Conservation (phyloP, 2,797 vertebrate species). For the Molossus molossus region DNA sequence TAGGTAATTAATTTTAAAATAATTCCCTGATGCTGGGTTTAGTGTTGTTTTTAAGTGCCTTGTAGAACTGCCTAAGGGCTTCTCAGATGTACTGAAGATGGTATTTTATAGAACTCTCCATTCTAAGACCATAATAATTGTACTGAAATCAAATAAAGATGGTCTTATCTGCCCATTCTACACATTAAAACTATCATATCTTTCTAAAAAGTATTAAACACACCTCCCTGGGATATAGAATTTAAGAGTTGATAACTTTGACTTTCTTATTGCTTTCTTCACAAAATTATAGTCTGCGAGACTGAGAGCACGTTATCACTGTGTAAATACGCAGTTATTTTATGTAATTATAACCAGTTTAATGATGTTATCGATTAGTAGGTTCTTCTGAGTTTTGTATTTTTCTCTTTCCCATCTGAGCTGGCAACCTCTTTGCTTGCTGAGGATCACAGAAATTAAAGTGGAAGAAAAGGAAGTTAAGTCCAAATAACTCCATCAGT, state of each 20-base stretch:
- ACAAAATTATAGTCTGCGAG: neutral
- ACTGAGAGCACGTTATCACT: neutral
- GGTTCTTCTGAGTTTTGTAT: neutral
- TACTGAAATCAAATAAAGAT: neutral
- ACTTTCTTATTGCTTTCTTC: constrained; percentile 2
- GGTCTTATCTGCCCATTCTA: neutral
- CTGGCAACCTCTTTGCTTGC: neutral
- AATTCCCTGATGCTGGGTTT: neutral
- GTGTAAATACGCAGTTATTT: neutral
- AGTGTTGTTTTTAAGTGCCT: neutral
- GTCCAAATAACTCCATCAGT: neutral
- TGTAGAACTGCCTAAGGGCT: neutral
- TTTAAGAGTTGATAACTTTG: neutral
- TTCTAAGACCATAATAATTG: neutral
- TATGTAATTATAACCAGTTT: neutral
- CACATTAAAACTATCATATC: neutral
- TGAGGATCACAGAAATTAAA: neutral
- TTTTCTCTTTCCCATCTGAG: neutral
- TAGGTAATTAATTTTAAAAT: constrained; percentile 91
- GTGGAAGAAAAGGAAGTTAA: constrained; percentile 28
- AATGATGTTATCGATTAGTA: neutral
- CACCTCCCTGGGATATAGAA: neutral
- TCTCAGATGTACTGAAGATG: neutral
- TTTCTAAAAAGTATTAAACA: neutral
- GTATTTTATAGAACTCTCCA: neutral